These are phyloP conservation scores for Drosophila robusta DNA, from an alignment of 2,888 invertebrate genomes.

Conservation along the genomic window DNA sequence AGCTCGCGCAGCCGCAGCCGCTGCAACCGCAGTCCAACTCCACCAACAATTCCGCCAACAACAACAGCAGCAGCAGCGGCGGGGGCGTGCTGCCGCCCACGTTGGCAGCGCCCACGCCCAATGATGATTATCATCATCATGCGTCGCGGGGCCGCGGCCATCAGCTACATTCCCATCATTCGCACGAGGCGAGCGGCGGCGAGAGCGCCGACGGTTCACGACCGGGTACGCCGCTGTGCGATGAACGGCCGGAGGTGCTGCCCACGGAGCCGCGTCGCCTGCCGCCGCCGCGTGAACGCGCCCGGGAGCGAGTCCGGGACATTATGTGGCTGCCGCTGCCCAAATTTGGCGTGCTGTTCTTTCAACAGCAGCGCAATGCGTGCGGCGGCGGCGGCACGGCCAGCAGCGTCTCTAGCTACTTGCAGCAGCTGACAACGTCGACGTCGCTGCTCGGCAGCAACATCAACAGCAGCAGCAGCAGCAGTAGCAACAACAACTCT, in stretches of 20 bases:
- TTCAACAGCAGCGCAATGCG: conserved; percentile 82
- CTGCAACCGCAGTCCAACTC: conserved; percentile 37
- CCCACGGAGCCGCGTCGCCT: conserved; percentile 91
- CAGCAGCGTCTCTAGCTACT: conserved; percentile 39
- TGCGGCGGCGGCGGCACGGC: conserved; percentile 24
- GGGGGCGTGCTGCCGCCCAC: conserved; percentile 32
- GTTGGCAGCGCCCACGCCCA: conserved; percentile 63
- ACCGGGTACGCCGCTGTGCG: conserved; percentile 94
- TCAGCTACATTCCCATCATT: conserved; percentile 86
- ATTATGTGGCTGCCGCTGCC: conserved; percentile 94
- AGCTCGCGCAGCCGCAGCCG: conserved; percentile 53
- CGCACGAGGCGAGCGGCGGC: conserved; percentile 87
- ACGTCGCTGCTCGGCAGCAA: conserved; percentile 31
- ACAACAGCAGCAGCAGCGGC: conserved; percentile 39
- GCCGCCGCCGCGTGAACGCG: conserved; percentile 87
- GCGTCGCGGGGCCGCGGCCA: conserved; percentile 86
- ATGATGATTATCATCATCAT: conserved; percentile 84
- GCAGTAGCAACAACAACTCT: conserved; percentile 81
- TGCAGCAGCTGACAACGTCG: conserved; percentile 53
- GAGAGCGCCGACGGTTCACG: conserved; percentile 90
- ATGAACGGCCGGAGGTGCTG: conserved; percentile 91
- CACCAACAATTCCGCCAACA: conserved; percentile 1
- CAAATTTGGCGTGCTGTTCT: conserved; percentile 92
- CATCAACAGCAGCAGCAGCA: conserved; percentile 19
- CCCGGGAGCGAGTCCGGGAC: conserved; percentile 86